Conservation (phyloP, 2,113 vertebrate genomes). For the Festucalex cinctus region DNA sequence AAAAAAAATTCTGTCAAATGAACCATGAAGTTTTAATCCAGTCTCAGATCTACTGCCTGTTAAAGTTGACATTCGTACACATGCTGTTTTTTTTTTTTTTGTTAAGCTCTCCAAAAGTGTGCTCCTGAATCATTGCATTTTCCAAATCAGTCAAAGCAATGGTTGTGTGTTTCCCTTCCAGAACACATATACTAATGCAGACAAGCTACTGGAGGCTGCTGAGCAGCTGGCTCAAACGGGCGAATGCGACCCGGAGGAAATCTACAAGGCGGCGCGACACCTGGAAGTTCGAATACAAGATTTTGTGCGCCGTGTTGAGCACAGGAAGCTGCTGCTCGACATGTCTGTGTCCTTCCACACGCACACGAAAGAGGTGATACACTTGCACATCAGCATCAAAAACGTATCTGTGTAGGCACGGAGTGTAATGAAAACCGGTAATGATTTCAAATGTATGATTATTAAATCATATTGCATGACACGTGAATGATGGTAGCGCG, state of each 20-base stretch:
- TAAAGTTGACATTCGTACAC: too few relatives aligned
- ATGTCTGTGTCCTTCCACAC: slow-evolving; percentile 99
- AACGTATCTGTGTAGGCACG: too few relatives aligned
- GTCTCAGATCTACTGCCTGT: too few relatives aligned
- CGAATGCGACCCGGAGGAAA: slow-evolving; percentile 98
- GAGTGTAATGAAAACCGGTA: too few relatives aligned
- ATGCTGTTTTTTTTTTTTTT: not conserved
- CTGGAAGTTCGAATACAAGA: slow-evolving; percentile 98
- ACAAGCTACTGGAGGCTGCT: slow-evolving; percentile 96
- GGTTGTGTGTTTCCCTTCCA: slow-evolving; percentile 44
- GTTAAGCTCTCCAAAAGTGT: not conserved
- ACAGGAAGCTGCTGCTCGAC: slow-evolving; percentile 95
- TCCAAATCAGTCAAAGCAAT: not conserved
- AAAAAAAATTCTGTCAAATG: too few relatives aligned
- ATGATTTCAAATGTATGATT: too few relatives aligned
- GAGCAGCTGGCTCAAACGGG: slow-evolving; percentile 97
- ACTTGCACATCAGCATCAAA: too few relatives aligned
- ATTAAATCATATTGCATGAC: too few relatives aligned
- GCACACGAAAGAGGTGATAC: slow-evolving; percentile 94
- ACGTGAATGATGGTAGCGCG: too few relatives aligned
- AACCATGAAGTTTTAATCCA: too few relatives aligned
- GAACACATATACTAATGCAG: slow-evolving; percentile 98
- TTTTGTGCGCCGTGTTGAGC: slow-evolving; percentile 94
- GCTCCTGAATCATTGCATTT: not conserved
- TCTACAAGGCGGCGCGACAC: slow-evolving; percentile 98